Evolutionary conservation across 30 jellyfish, hydroid and myxozoan species (phyloP).

Genomic region (Clytia hemisphaerica): DNA sequence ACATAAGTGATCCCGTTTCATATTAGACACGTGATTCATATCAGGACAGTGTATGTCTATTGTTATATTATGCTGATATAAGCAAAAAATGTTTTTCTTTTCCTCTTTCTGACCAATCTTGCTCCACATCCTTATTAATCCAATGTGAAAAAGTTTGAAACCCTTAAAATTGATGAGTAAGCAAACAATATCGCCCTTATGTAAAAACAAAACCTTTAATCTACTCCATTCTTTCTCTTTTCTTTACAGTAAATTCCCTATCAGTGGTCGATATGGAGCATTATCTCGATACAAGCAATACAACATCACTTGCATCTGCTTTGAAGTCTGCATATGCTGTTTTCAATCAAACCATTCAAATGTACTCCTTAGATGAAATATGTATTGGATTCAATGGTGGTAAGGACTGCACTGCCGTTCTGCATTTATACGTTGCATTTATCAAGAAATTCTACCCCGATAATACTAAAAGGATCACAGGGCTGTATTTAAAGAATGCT

Average conservation of each 20-base stretch:
- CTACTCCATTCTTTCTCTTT: background rate
- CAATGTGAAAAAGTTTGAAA: too few relatives aligned
- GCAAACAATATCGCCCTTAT: too few relatives aligned
- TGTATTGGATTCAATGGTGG: conserved; percentile 98
- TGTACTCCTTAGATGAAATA: conserved; percentile 54
- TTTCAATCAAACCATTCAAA: conserved; percentile 46
- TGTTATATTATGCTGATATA: too few relatives aligned
- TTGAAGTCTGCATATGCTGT: conserved; percentile 86
- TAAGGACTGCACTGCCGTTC: conserved; percentile 88
- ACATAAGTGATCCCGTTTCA: too few relatives aligned
- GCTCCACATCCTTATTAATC: too few relatives aligned
- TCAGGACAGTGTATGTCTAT: too few relatives aligned
- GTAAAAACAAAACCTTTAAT: too few relatives aligned
- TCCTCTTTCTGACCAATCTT: too few relatives aligned
- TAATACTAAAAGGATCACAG: conserved; percentile 34
- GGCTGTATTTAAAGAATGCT: conserved; percentile 56
- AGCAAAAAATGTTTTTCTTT: too few relatives aligned
- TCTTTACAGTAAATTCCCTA: conserved; percentile 4
- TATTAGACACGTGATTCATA: too few relatives aligned
- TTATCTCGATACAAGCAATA: conserved; percentile 3
- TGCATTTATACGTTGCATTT: conserved; percentile 73
- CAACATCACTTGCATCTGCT: conserved; percentile 39
- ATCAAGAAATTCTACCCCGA: conserved; percentile 49
- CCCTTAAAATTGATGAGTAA: too few relatives aligned
- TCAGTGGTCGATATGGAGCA: conserved; percentile 31